Conservation (phyloP, 2,113 vertebrate species). For the Chloroceryle aenea region DNA sequence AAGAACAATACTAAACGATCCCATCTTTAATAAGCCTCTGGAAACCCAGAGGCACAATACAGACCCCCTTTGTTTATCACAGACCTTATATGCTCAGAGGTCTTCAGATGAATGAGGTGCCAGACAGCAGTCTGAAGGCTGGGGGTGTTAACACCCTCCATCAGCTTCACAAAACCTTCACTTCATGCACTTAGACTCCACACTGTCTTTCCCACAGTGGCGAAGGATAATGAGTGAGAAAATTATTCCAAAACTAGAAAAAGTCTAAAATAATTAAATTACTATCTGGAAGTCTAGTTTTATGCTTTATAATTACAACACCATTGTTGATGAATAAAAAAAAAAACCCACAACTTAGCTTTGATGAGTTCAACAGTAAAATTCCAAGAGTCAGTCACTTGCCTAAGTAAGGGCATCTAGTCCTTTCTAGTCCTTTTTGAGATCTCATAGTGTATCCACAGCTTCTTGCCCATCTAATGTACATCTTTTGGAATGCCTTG, state of each 20-base stretch:
- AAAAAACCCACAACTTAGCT: neutral
- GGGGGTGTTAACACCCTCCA: conserved; percentile 36
- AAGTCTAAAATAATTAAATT: neutral
- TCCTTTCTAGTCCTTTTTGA: neutral
- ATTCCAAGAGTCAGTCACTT: neutral
- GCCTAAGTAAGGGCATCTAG: neutral
- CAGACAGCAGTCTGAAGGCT: conserved; percentile 44
- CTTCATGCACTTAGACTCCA: neutral
- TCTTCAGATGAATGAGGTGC: conserved; percentile 66
- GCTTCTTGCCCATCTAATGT: neutral
- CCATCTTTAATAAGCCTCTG: conserved; percentile 56
- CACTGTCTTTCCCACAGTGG: neutral
- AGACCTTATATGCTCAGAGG: conserved; percentile 22
- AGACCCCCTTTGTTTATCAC: conserved; percentile 56
- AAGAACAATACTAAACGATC: conserved; percentile 55
- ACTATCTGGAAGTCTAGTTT: neutral
- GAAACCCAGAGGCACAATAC: conserved; percentile 39
- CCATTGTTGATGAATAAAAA: neutral
- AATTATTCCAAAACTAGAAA: neutral
- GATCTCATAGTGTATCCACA: neutral
- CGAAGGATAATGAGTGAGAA: neutral
- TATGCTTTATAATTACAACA: neutral
- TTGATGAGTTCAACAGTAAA: neutral
- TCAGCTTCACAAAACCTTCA: conserved; percentile 19
- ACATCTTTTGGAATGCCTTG: neutral